Evolutionary conservation across 2,797 vertebrate species (phyloP), one percentile per base, ranked within the genome.

Genomic region (Tapera naevia): DNA sequence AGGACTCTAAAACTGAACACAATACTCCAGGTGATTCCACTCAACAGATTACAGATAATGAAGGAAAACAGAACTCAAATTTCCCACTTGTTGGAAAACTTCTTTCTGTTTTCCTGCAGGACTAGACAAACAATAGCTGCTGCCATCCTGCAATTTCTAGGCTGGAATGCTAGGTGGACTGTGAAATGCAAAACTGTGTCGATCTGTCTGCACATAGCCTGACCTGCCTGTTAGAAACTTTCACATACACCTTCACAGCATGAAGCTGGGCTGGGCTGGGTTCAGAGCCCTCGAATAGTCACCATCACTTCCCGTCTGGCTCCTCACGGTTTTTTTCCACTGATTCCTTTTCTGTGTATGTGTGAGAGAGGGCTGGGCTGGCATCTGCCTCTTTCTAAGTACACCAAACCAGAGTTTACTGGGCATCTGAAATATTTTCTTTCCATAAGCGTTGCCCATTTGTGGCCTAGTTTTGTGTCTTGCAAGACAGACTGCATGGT

Each of bases 231-330:
- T 79, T 50, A 37, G 24, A 45, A 41, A 28, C 11, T 39, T 79
- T 46, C 69, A 33, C 21, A 27, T 32, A 5, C 23, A n/a, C 22
- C 17, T 17, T n/a, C 9, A 4, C 32, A 48, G 15, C 28, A 57
- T 0, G 1, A 85, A 41, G 17, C 50, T 46, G 28, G 48, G 33
- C 25, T 41, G 27, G 28, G 39, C n/a, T 43, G 24, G 28, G 15
- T 7, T 69, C 41, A 64, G 50, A 14, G 28, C 33, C n/a, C n/a
- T 53, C 46, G 28, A n/a, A 39, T 5, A 23, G 35, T 45, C 23
- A 66, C 22, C 17, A 3, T 17, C 0, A 0, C 56, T 65, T 56
- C 45, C 54, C 7, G 0, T 10, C 46, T 87, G 58, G 54, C 24
- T 85, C 27, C 46, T 83, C n/a, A 17, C 1, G 1, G 18, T 23